phyloP scores from a whole-genome alignment of 2,888 invertebrate species.

The Ditylenchus weischeri region DNA sequence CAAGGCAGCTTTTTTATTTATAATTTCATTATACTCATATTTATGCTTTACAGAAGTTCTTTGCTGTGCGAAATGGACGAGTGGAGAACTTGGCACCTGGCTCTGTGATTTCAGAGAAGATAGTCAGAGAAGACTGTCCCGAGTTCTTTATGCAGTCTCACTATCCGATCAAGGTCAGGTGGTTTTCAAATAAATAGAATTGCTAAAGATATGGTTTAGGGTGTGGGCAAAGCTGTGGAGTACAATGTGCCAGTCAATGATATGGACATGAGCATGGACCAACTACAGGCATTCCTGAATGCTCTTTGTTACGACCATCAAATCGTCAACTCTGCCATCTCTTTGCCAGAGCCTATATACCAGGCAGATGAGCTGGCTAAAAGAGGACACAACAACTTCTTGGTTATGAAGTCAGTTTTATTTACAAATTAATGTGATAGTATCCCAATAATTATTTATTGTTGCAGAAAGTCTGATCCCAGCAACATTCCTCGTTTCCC shows the following conservation, averaged over 20 bases:
- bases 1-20: slow-evolving; percentile 33
- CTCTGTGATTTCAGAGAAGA: slow-evolving; percentile 29
- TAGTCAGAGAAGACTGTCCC: slow-evolving; percentile 28
- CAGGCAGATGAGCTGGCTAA: slow-evolving; percentile 41
- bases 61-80: slow-evolving; percentile 5
- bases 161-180: slow-evolving; percentile 29
- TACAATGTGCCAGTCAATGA: slow-evolving; percentile 40
- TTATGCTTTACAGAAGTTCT: slow-evolving; percentile 22
- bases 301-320: slow-evolving; percentile 28
- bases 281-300: slow-evolving; percentile 36
- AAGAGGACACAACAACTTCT: slow-evolving; percentile 36
- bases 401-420: slow-evolving; percentile 22
- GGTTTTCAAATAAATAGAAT: slow-evolving; percentile 1
- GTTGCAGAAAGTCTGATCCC: slow-evolving; percentile 1
- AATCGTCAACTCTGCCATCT: slow-evolving; percentile 25
- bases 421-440: neutral
- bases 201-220: slow-evolving; percentile 3
- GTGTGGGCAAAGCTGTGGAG: slow-evolving; percentile 30
- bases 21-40: neutral
- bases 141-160: slow-evolving; percentile 33
- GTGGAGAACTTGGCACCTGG: slow-evolving; percentile 31
- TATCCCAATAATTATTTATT: neutral
- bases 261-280: slow-evolving; percentile 27
- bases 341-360: slow-evolving; percentile 38
- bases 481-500: neutral